Base-by-base conservation (phyloP, 1,140 invertebrate genomes). In the Pachyrhynchus sulphureomaculatus region DNA sequence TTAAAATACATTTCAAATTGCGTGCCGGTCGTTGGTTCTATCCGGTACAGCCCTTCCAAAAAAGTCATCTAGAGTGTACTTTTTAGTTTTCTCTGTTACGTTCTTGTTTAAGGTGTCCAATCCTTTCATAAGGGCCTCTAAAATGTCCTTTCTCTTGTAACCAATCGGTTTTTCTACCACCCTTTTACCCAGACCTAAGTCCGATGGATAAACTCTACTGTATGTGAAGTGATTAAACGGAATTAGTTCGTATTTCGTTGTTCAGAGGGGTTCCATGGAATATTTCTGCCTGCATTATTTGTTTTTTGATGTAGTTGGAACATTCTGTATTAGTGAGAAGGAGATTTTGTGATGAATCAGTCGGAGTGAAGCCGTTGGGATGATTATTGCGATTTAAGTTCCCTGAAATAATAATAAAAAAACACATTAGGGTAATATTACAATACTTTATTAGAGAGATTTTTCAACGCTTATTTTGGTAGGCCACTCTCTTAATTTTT, bases 91-190 rank as follows among this genome's bases (percentile, higher is more conserved):
- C 21, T 76, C 73, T 4, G 76, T 73, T 18, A 76, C 62, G 65
- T 87, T 86, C 47, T 80, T 81, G 71, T 91, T 92, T 2, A 91
- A 77, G 4, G 80, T 78, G 15, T 88, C 86, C 2, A 91, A 69
- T 0, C 86, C 86, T 58, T 84, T 83, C 49, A 82, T 81, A 3
- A 91, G 72, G 0, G 85, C 85, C 60, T 87, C 84, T 4, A 86
- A 71, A 1, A 92, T 76, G 70, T 91, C 89, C 73, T 88, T 89
- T 2, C 87, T 76, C 65, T 88, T 86, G 62, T 84, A 88, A 0
- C 89, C 89, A 17, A 92, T 90, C 0, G 90, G 90, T 70, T 90
- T 90, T 70, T 92, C 90, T 1, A 92, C 88, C 0, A 92, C 89
- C 6, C 90, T 77, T 69, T 90, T 90, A 0, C 89, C 89, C 17